Base-by-base conservation (phyloP, 2,113 vertebrate species). In the Halcyon malimbica region DNA sequence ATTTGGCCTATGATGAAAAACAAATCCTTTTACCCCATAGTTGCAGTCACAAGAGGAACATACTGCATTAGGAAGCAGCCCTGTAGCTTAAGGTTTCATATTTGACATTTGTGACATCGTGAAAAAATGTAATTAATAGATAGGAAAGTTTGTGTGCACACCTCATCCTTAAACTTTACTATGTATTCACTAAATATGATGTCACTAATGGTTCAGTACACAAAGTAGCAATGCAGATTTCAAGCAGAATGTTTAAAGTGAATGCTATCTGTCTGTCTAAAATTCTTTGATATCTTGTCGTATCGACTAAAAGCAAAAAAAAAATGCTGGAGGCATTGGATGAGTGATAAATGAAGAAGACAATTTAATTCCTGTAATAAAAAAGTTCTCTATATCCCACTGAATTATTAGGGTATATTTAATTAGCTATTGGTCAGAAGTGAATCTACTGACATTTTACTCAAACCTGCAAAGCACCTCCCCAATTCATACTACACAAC, bases 11-110 rank as follows among this genome's bases (percentile, higher is more conserved):
- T 87, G 92, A 97, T 97, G 91, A 96, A 97, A 97, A 98, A 85
- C 74, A 97, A 98, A 98, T 97, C 97, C 94, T 97, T 98, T 97
- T 96, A 97, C 97, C 96, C 96, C 77, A 28, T 96, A 94, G 89
- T 90, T 92, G 75, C 75, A 96, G 68, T 93, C 87, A 97, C 92
- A 93, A 93, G 50, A 97, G 79, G 75, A 95, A 94, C 64, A 93
- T 59, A 91, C 16, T 95, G 84, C 83, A 89, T 96, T 97, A 97
- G 80, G 97, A 97, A 97, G 64, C 69, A 79, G 92, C 68, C 97
- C 62, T 94, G 82, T 94, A 94, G 78, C 75, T 97, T 88, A 90
- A 93, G 83, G 44, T 96, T 95, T 95, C 91, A 53, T 93, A 48
- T 65, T 71, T 78, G 90, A 86, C 65, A 82, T 85, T 77, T 75